Conservation (phyloP, 92 coral and sea anemone species). For the Scolanthus callimorphus region DNA sequence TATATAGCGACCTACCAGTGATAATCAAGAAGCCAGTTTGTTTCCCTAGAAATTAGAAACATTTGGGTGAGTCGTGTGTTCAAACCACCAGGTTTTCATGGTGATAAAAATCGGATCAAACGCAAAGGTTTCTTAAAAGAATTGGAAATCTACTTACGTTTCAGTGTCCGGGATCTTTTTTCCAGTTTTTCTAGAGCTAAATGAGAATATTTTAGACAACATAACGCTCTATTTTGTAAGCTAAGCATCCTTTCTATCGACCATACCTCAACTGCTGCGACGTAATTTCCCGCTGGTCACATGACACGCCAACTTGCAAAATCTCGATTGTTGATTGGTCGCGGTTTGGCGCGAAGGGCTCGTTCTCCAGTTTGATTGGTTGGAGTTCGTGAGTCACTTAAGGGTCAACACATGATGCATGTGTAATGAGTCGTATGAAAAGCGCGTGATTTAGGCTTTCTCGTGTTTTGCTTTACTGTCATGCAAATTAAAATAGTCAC, state of each 20-base stretch:
- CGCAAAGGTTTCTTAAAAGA: no score
- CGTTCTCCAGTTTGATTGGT: slow-evolving; percentile 64
- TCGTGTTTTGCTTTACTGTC: no score
- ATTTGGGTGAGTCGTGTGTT: not conserved
- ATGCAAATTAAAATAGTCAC: no score
- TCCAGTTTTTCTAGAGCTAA: slow-evolving; percentile 66
- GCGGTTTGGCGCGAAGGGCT: slow-evolving; percentile 66
- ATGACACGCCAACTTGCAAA: slow-evolving; percentile 60
- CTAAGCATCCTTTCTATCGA: slow-evolving; percentile 21
- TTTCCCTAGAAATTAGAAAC: not conserved
- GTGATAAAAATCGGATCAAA: no score
- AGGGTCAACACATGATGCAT: slow-evolving; percentile 4
- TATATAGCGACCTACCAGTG: not conserved
- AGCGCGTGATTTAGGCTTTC: slow-evolving; percentile 93
- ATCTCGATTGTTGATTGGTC: slow-evolving; percentile 58
- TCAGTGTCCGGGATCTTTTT: slow-evolving; percentile 64
- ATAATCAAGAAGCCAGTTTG: not conserved
- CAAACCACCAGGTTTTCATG: not conserved
- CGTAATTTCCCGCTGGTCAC: slow-evolving; percentile 40
- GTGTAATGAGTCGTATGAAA: slow-evolving; percentile 44
- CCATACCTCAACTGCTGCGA: slow-evolving; percentile 32
- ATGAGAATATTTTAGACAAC: slow-evolving; percentile 91
- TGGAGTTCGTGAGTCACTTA: not conserved
- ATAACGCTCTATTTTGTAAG: slow-evolving; percentile 21
- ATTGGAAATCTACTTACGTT: slow-evolving; percentile 49